Evolutionary conservation across 2,888 invertebrate genomes (phyloP), one percentile per base, ranked within the genome.

Genomic region (Ernsta delagoae): DNA sequence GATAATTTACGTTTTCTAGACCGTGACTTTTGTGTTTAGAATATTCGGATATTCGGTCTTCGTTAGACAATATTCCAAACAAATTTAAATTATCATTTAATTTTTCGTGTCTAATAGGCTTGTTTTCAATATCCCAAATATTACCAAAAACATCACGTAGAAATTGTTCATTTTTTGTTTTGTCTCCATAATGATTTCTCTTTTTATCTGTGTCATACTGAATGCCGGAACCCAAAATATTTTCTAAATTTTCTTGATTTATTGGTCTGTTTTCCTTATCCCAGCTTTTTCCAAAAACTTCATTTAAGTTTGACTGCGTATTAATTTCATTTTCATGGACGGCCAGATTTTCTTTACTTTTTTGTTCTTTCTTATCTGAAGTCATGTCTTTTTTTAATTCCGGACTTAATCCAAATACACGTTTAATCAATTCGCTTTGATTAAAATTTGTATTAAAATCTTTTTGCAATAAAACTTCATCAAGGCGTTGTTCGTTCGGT

Each of bases 91-190:
- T 4, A 12, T 6, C n/a, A 48, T 16, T 1, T 48, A 7, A 48
- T 7, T 24, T 53, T 53, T 24, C 8, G 8, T 24, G 50, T 0
- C 16, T 24, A 3, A 53, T 24, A 8, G 50, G 50, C 24, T 53
- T 53, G 24, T 53, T 53, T 53, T 53, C 50, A 53, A n/a, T 9
- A 9, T 53, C 16, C 50, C 50, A 53, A 9, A 3, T 24, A 9
- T 53, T 53, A 24, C 50, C 50, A 24, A 53, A 53, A 53, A 24
- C 7, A 8, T 53, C 50, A 53, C 50, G 50, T 53, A 53, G 24
- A 53, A 24, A 24, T 4, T 53, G 50, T 53, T 53, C 24, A 24
- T 16, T 16, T 16, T 16, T 24, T 4, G 8, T 12, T 53, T 9
- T 53, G 8, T 53, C 24, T 53, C 24, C 24, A 53, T 16, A 3